A percentile compares a stretch with the other conserved stretches of the same genome.
phyloP scores from a whole-genome alignment of 92 coral and sea anemone species.

The Palythoa caribaeorum region DNA sequence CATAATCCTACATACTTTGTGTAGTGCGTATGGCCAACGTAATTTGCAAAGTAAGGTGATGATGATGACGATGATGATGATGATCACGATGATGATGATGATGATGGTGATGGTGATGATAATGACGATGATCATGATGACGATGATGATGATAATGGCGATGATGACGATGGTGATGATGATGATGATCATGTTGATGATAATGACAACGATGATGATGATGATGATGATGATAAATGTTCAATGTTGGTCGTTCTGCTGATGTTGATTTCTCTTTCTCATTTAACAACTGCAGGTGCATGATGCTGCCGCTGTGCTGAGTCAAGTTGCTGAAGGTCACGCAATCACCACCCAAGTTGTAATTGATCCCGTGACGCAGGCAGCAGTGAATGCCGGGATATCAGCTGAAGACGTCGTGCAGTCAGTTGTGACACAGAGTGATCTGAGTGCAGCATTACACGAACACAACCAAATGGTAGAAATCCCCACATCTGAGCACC shows the following conservation, averaged over 20 bases:
- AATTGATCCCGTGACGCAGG: constrained; percentile 91
- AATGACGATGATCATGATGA: too few species aligned
- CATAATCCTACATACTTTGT: too few species aligned
- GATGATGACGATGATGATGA: too few species aligned
- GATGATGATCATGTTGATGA: too few species aligned
- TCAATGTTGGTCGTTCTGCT: neutral
- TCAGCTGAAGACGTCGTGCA: constrained; percentile 87
- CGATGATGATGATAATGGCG: too few species aligned
- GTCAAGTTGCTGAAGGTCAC: constrained; percentile 52
- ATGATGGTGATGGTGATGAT: too few species aligned
- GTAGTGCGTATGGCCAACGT: too few species aligned
- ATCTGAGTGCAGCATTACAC: constrained; percentile 60
- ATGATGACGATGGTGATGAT: too few species aligned
- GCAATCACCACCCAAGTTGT: constrained; percentile 61
- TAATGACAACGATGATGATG: too few species aligned
- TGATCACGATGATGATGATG: too few species aligned
- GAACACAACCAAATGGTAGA: constrained; percentile 76
- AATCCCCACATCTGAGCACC: constrained; percentile 71
- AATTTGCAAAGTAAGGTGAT: too few species aligned
- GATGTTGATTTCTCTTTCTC: neutral
- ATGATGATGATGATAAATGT: too few species aligned
- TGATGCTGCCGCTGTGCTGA: constrained; percentile 46
- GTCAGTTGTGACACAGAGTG: constrained; percentile 68
- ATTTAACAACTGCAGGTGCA: constrained; percentile 9
- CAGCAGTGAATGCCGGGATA: constrained; percentile 93